Evolutionary conservation across 2,797 vertebrate genomes (phyloP), one percentile per base, ranked within the genome.

Genomic region (Luscinia megarhynchos): DNA sequence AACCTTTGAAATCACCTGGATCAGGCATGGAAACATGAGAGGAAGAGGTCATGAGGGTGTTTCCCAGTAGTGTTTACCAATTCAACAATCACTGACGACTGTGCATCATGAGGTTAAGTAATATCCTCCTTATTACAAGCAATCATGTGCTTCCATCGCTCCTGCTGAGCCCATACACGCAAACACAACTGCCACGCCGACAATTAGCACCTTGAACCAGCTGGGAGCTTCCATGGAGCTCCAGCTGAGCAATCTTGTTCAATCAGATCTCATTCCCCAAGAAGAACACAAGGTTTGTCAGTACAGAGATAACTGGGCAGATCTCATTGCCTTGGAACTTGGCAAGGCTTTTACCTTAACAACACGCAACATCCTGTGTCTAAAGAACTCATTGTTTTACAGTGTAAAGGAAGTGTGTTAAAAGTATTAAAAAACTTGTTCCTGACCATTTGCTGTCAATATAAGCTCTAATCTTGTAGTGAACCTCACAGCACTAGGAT

Each of bases 171-270:
- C 78, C 55, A 76, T 2, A 69, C 55, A 66, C 0, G 0, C 29
- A 68, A 88, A 73, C 23, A 62, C 50, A 84, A 66, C 30, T 53
- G 67, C 45, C 68, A 66, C 41, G 8, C 15, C 77, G 7, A 87
- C 45, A 90, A 84, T 64, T 82, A 93, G 61, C 58, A 48, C 50
- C 92, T 54, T 50, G 66, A 74, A 67, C 43, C 84, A 92, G 90
- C 30, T 77, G 86, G 69, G 15, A 76, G 57, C 75, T 92, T 83
- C 84, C 53, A n/a, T 27, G 58, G 64, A 87, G 43, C 43, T 85
- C 72, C 93, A 84, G 78, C 81, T 77, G 50, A 84, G 72, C 81
- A 87, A 73, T 87, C 90, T 90, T 2, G 5, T 87, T 93, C 84
- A 87, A 82, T 84, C 70, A 83, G 57, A 83, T 50, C 57, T 82